Conservation (phyloP, 2,888 invertebrate genomes). For the Dascillus cervinus region DNA sequence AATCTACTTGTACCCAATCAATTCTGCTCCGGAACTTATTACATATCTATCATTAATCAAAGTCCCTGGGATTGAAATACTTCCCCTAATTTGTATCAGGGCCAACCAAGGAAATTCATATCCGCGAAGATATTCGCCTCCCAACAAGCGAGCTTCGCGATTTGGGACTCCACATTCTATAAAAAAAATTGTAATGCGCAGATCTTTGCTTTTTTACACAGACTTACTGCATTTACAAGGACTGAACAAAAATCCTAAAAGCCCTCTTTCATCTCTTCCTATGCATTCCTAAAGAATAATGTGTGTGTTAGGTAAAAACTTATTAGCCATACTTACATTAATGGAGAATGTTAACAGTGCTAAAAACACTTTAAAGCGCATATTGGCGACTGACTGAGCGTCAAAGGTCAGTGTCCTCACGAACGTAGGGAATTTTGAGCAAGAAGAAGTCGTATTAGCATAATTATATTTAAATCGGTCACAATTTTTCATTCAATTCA, state of each 20-base stretch:
- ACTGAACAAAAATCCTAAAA: conserved; percentile 27
- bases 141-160: conserved; percentile 40
- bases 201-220: conserved; percentile 2
- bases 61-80: conserved; percentile 40
- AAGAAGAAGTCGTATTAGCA: too few relatives aligned
- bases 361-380: conserved; percentile 1
- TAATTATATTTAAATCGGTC: too few relatives aligned
- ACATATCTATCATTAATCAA: conserved; percentile 53
- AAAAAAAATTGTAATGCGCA: too few relatives aligned
- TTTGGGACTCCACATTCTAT: conserved; percentile 46
- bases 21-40: conserved; percentile 47
- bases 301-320: too few relatives aligned
- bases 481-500: too few relatives aligned
- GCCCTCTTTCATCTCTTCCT: conserved; percentile 18
- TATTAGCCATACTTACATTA: conserved; percentile 3
- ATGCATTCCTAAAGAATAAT: too few relatives aligned
- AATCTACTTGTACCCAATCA: conserved; percentile 40
- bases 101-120: conserved; percentile 53
- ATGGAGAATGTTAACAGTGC: neutral
- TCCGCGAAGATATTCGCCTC: conserved; percentile 43
- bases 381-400: too few relatives aligned
- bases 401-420: too few relatives aligned
- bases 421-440: too few relatives aligned
- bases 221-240: conserved; percentile 34
- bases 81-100: conserved; percentile 40